These are phyloP conservation scores for Phalacrocorax carbo DNA, from an alignment of 2,113 vertebrate species.

Conservation along the genomic window DNA sequence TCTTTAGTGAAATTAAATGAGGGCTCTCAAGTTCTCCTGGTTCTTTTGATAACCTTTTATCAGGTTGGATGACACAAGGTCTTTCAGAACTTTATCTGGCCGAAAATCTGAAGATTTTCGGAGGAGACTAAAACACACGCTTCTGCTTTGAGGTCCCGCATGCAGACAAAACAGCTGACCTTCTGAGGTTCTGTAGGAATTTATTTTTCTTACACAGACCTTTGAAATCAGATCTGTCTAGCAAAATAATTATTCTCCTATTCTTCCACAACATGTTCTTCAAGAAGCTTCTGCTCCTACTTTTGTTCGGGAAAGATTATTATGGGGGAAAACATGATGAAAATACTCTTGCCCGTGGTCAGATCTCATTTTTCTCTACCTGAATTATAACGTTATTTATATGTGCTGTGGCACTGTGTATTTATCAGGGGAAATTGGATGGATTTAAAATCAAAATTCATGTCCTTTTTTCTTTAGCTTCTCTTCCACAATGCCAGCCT, in stretches of 20 bases:
- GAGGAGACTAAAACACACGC: background rate
- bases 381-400: background rate
- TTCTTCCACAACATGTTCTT: background rate
- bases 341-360: background rate
- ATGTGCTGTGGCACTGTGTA: background rate
- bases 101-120: slow-evolving; percentile 27
- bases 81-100: slow-evolving; percentile 35
- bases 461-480: background rate
- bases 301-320: background rate
- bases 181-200: background rate
- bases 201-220: slow-evolving; percentile 16
- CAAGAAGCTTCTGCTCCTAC: background rate
- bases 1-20: slow-evolving; percentile 33
- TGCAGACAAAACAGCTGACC: slow-evolving; percentile 35
- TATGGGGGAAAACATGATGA: background rate
- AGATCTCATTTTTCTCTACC: background rate
- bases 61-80: background rate
- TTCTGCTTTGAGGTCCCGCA: slow-evolving; percentile 21
- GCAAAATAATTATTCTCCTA: background rate
- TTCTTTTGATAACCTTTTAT: slow-evolving; percentile 47
- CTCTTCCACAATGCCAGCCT: background rate
- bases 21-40: slow-evolving; percentile 13
- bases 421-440: background rate
- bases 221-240: slow-evolving; percentile 16
- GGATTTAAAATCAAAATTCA: background rate